phyloP scores from a whole-genome alignment of 2,113 vertebrate species.

The Alexandromys fortis region DNA sequence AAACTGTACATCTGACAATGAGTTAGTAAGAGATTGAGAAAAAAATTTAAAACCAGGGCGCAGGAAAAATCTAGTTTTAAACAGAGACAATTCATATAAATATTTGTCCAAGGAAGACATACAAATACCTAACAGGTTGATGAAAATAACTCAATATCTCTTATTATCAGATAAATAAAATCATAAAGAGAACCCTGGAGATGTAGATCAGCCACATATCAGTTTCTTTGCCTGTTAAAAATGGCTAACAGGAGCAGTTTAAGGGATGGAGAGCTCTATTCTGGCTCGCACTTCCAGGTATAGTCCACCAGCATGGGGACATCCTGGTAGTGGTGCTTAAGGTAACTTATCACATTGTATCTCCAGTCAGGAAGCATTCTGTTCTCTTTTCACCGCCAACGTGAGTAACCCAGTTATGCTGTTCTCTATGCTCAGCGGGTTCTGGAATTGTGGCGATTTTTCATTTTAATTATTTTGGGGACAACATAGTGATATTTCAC shows the following conservation, averaged over 20 bases:
- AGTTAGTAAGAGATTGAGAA: background rate
- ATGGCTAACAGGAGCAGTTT: background rate
- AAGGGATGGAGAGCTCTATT: background rate
- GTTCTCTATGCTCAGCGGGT: background rate
- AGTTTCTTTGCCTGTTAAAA: background rate
- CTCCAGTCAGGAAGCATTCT: background rate
- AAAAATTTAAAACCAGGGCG: no score
- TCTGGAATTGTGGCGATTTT: background rate
- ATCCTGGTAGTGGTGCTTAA: background rate
- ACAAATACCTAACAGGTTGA: background rate
- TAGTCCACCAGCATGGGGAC: background rate
- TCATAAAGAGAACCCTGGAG: background rate
- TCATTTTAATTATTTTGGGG: slow-evolving; percentile 17
- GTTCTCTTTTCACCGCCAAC: background rate
- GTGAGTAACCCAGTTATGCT: background rate
- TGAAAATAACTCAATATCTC: background rate
- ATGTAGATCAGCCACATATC: background rate
- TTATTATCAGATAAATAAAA: background rate
- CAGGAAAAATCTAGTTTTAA: background rate
- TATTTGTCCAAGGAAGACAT: background rate
- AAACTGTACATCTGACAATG: background rate
- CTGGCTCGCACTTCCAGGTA: background rate
- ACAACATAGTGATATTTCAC: background rate
- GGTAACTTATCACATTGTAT: no score
- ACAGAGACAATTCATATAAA: background rate